phyloP scores from a whole-genome alignment of 92 coral and sea anemone genomes.

The Parazoanthus swiftii region DNA sequence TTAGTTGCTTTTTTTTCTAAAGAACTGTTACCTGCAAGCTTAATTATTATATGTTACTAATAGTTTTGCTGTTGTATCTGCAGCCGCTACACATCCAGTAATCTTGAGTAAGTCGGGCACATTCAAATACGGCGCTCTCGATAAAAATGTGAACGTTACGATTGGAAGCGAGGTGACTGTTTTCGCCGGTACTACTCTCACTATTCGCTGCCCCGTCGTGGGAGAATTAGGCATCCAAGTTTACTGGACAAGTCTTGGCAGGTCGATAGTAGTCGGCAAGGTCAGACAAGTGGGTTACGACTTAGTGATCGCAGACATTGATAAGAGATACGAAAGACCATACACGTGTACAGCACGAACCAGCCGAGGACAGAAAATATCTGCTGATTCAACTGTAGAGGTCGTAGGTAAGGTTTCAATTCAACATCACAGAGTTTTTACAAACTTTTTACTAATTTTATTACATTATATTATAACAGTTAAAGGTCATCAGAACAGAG shows the following conservation, averaged over 20 bases:
- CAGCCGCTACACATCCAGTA: constrained; percentile 57
- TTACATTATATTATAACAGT: background rate
- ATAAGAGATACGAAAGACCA: constrained; percentile 63
- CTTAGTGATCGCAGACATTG: constrained; percentile 63
- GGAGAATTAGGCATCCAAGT: constrained; percentile 68
- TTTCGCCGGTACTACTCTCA: constrained; percentile 68
- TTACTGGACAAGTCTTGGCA: constrained; percentile 68
- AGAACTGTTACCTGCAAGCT: too few species aligned
- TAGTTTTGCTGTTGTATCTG: background rate
- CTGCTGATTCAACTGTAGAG: constrained; percentile 52
- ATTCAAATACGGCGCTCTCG: constrained; percentile 67
- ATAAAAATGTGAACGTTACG: constrained; percentile 56
- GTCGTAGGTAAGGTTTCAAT: constrained; percentile 56
- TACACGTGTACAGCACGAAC: constrained; percentile 69
- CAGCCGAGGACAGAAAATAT: constrained; percentile 38
- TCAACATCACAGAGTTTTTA: background rate
- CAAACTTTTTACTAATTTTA: background rate
- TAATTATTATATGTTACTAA: background rate
- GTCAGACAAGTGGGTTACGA: constrained; percentile 69
- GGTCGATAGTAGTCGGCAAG: constrained; percentile 62
- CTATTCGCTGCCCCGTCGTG: constrained; percentile 71
- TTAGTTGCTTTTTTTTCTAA: too few species aligned
- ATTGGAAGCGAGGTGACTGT: constrained; percentile 89
- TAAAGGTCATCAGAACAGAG: too few species aligned
- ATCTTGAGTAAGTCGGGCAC: constrained; percentile 54